A percentile compares a stretch with the other conserved stretches of the same genome.
Conservation (phyloP, 2,888 invertebrate genomes). For the Acheta domesticus region DNA sequence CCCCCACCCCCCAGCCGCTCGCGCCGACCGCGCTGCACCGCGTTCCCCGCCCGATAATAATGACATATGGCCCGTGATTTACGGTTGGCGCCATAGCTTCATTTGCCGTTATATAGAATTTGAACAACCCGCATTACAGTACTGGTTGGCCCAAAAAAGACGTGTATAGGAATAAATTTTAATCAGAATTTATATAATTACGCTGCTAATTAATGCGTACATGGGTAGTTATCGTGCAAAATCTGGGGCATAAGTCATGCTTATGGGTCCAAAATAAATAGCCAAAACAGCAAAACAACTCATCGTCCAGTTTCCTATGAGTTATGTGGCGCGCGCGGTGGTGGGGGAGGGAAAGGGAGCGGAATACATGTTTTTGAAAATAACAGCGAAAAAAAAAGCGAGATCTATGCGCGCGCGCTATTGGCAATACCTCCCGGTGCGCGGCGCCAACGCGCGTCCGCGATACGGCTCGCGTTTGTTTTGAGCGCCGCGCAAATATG, state of each 20-base stretch:
- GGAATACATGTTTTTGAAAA: neutral
- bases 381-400: constrained; percentile 1
- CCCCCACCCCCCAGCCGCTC: too few species aligned
- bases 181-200: constrained; percentile 25
- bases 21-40: neutral
- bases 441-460: neutral
- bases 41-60: neutral
- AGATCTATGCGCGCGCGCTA: neutral
- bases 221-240: constrained; percentile 20
- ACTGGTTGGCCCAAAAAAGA: neutral
- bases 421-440: neutral
- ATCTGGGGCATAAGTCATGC: constrained; percentile 9
- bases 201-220: constrained; percentile 24
- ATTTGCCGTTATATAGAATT: constrained; percentile 28
- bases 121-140: constrained; percentile 23
- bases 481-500: constrained; percentile 18
- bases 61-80: constrained; percentile 24
- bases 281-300: neutral
- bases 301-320: neutral
- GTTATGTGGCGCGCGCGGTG: neutral
- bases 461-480: neutral
- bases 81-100: constrained; percentile 18
- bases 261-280: constrained; percentile 18
- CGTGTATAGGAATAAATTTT: constrained; percentile 21
- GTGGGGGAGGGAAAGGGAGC: neutral